A percentile compares a stretch with the other conserved stretches of the same genome.
Conservation (phyloP, 1,140 invertebrate species). For the Pantala flavescens region DNA sequence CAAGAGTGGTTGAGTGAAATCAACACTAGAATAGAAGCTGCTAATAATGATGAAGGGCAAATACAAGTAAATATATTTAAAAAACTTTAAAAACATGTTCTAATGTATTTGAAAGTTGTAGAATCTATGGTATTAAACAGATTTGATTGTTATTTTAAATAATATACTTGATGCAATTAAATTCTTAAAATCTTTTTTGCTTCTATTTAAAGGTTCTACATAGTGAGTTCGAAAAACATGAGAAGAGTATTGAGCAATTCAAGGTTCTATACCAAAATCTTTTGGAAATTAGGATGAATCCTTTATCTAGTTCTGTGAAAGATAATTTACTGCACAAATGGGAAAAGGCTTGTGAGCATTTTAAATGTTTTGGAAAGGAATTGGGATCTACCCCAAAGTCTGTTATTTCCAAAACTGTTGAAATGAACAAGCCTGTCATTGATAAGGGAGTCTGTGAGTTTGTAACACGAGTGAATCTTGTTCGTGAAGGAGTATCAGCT, state of each 20-base stretch:
- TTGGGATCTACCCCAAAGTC: neutral
- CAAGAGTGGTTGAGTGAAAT: conserved; percentile 42
- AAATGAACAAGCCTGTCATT: neutral
- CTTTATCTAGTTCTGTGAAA: neutral
- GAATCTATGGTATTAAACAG: no score
- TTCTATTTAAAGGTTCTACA: neutral
- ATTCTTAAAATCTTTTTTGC: no score
- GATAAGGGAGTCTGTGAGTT: conserved; percentile 33
- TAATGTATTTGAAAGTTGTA: no score
- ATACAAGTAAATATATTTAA: conserved; percentile 20
- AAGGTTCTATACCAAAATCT: neutral
- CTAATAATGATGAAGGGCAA: conserved; percentile 44
- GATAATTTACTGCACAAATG: neutral
- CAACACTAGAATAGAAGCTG: conserved; percentile 39
- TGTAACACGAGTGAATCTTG: conserved; percentile 44
- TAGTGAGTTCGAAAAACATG: neutral
- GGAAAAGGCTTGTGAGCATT: neutral
- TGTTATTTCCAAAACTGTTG: neutral
- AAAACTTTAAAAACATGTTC: no score
- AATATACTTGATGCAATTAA: no score
- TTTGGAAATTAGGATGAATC: neutral
- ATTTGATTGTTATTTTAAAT: no score
- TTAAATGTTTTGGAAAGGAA: neutral
- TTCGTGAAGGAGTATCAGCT: conserved; percentile 45
- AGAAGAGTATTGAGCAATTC: neutral